phyloP scores from a whole-genome alignment of 2,797 vertebrate species.

The Tarsius wallacei region DNA sequence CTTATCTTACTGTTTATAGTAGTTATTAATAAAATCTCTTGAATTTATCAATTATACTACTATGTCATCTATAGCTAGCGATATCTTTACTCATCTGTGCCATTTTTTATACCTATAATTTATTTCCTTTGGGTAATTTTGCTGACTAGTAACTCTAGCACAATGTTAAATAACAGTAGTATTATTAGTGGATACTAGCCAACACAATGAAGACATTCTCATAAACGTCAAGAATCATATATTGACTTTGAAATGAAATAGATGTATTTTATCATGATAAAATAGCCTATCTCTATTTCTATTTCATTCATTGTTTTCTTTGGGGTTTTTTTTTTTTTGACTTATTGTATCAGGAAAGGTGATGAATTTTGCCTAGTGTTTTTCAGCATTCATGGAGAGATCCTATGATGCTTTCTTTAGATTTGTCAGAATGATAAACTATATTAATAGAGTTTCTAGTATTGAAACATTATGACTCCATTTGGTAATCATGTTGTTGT shows the following conservation, averaged over 20 bases:
- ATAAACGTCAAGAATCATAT: not conserved
- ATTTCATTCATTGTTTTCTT: not conserved
- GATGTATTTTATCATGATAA: not conserved
- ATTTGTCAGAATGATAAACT: not conserved
- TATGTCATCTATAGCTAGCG: not conserved
- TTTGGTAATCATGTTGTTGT: not conserved
- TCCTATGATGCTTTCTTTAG: not conserved
- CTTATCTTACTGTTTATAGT: not conserved
- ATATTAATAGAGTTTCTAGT: slow-evolving; percentile 12
- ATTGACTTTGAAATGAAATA: not conserved
- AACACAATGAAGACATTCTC: not conserved
- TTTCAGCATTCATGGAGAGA: not conserved
- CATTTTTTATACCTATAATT: not conserved
- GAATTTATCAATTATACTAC: not conserved
- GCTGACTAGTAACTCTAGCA: not conserved
- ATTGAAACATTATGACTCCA: not conserved
- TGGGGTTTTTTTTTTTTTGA: not conserved
- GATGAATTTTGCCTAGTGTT: not conserved
- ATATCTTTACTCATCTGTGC: not conserved
- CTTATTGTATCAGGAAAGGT: not conserved
- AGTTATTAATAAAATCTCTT: slow-evolving; percentile 12
- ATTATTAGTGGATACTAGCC: not conserved
- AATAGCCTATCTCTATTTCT: not conserved
- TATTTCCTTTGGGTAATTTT: not conserved
- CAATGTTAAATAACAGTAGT: not conserved